A percentile compares a stretch with the other conserved stretches of the same genome.
phyloP scores from a whole-genome alignment of 2,797 vertebrate genomes.

The Lacerta viridis region DNA sequence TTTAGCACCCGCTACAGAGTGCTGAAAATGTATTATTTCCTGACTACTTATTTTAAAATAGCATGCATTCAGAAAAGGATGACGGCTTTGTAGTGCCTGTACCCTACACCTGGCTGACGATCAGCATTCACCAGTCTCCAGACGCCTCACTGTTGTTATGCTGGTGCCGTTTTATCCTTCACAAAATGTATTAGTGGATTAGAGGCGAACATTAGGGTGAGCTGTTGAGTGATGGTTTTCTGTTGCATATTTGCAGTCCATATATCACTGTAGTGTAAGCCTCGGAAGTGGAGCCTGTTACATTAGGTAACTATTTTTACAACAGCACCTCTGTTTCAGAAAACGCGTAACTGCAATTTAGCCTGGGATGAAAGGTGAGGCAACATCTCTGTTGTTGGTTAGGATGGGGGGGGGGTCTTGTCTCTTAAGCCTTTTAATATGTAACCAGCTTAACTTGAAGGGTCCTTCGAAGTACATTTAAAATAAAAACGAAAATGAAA shows the following conservation, averaged over 20 bases:
- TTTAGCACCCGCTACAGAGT: constrained; percentile 11
- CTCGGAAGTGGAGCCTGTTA: background rate
- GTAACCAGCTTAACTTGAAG: background rate
- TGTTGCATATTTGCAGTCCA: background rate
- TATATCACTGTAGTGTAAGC: background rate
- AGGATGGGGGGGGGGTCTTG: too few relatives aligned
- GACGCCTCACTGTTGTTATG: background rate
- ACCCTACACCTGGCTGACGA: background rate
- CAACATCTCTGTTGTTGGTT: too few relatives aligned
- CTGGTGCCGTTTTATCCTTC: background rate
- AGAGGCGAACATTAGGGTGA: background rate
- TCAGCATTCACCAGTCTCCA: background rate
- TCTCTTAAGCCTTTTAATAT: background rate
- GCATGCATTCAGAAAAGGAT: constrained; percentile 15
- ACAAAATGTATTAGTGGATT: background rate
- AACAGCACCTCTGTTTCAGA: background rate
- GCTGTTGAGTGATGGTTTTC: background rate
- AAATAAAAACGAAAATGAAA: background rate
- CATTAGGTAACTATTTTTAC: background rate
- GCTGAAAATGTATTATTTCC: constrained; percentile 11
- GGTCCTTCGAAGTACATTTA: background rate
- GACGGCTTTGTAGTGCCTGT: background rate
- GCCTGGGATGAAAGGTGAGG: too few relatives aligned
- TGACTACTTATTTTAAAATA: background rate
- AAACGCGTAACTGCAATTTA: background rate